Evolutionary conservation across 2,113 vertebrate genomes (phyloP), one percentile per base, ranked within the genome.

Genomic region (Pica pica): DNA sequence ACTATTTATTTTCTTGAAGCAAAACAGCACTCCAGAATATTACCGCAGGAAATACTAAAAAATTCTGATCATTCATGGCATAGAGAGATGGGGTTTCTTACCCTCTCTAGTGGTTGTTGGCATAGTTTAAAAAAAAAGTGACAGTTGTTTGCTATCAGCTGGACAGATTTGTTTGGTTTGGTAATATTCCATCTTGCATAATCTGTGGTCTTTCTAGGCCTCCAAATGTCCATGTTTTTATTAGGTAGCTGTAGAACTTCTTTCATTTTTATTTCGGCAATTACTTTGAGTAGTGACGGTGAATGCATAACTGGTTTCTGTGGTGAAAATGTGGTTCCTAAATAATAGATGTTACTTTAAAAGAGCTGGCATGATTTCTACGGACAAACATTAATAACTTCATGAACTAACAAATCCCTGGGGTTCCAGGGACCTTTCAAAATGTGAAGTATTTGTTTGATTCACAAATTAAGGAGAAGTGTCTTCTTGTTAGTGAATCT

Each of bases 231-330:
- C 63, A 13, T 87, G 83, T 61, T 97, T 97, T 92, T 97, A 92
- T 95, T 96, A 92, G 96, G 79, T 77, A 94, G 79, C 74, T 88
- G 56, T 71, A 94, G 64, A 94, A 90, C 31, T 88, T 97, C 91
- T 91, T 80, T 92, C 84, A 77, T 90, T 96, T 94, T 83, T 27
- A 56, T 95, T 96, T 94, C 64, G 91, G 82, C 83, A 87, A 81
- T 91, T 31, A 3, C 67, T 95, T 89, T 73, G 90, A 75, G 83
- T 96, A 82, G 82, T 90, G 81, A 93, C 90, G 76, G 28, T 86
- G 96, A 97, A 85, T 74, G 53, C 22, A 8, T 85, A 76, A 84
- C 89, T 93, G 89, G 65, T 89, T 97, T 97, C 84, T 89, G 46
- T 90, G 80, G 84, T 85, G 83, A 94, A 93, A 97, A 88, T 59